Percentiles rank a stretch among this genome's conserved stretches.
Conservation (phyloP, 2,888 invertebrate species). For the Scaptodrosophila latifasciaeformis region DNA sequence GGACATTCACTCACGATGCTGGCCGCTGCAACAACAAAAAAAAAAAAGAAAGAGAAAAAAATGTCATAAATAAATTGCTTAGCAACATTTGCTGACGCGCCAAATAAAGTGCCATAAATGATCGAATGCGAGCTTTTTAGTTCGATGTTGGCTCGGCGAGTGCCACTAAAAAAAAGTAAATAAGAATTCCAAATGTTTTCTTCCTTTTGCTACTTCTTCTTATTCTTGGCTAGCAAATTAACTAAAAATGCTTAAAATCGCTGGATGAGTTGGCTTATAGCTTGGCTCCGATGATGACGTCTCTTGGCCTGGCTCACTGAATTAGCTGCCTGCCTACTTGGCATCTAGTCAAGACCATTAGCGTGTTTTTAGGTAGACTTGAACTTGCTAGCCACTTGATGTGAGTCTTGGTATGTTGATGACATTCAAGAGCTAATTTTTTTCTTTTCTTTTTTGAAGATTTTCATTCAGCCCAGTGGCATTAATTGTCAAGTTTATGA, state of each 20-base stretch:
- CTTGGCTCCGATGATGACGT: no score
- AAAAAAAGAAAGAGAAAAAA: constrained; percentile 17
- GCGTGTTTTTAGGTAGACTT: no score
- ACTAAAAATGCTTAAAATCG: constrained; percentile 73
- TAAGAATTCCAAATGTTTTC: constrained; percentile 68
- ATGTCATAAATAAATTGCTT: constrained; percentile 70
- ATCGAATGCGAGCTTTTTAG: constrained; percentile 68
- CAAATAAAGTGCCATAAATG: constrained; percentile 74
- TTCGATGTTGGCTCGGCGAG: constrained; percentile 27
- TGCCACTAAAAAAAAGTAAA: constrained; percentile 25
- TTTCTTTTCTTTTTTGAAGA: no score
- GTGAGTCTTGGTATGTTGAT: no score
- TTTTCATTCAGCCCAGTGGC: no score
- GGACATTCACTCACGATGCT: constrained; percentile 33
- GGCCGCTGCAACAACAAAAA: constrained; percentile 39
- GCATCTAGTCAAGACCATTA: no score
- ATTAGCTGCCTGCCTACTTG: no score
- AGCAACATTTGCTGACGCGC: constrained; percentile 68
- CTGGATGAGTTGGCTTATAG: constrained; percentile 60
- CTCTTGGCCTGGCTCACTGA: no score
- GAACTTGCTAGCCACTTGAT: no score
- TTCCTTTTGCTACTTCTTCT: constrained; percentile 40
- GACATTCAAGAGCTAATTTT: no score
- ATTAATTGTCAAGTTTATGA: neutral
- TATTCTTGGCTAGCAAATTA: constrained; percentile 63